Conservation (phyloP, 2,113 vertebrate species). For the Elephantulus edwardii region DNA sequence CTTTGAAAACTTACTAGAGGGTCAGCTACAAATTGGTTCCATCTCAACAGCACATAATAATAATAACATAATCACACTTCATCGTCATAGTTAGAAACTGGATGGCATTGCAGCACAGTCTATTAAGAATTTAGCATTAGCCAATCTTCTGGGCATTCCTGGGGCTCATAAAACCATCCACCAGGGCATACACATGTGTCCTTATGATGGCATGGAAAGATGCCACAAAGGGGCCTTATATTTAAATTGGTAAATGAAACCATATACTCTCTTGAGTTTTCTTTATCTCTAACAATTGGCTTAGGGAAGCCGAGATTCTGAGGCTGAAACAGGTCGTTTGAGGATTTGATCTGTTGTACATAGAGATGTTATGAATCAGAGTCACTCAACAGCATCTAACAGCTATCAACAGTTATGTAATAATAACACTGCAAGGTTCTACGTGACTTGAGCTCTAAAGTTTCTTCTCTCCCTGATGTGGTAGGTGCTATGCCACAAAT, state of each 20-base stretch:
- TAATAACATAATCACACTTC: neutral
- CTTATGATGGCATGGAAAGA: neutral
- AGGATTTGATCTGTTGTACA: no score
- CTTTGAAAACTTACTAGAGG: no score
- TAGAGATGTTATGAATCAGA: no score
- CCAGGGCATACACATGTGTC: neutral
- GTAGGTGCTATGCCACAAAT: neutral
- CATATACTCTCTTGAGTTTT: neutral
- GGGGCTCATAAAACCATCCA: neutral
- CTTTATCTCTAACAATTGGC: neutral
- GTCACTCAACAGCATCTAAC: no score
- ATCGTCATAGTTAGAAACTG: neutral
- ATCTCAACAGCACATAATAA: no score
- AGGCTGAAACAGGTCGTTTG: no score
- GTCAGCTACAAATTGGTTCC: no score
- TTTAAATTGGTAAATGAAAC: neutral
- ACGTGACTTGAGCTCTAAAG: neutral
- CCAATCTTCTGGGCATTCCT: neutral
- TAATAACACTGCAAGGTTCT: neutral
- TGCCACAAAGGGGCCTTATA: neutral
- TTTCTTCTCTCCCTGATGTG: neutral
- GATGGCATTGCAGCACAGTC: neutral
- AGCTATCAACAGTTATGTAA: no score
- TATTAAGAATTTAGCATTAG: neutral
- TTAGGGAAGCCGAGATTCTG: no score